Conservation (phyloP, 53 echinoderm and acorn worm species). For the Pentamera pediparva region DNA sequence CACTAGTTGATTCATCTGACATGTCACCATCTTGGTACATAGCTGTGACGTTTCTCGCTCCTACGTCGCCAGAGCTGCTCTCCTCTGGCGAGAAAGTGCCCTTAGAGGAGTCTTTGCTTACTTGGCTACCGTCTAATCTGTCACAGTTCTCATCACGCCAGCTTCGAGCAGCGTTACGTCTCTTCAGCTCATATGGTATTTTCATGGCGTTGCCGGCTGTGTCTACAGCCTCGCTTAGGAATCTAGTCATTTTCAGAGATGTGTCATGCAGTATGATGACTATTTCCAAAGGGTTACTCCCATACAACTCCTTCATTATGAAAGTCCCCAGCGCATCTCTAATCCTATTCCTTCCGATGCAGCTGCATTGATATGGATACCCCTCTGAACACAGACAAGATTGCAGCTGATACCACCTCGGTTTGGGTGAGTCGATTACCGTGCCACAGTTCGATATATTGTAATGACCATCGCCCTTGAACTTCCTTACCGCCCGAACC, state of each 20-base stretch:
- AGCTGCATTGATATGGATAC: not conserved
- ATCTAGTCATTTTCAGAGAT: not conserved
- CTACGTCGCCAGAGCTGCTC: too few species aligned
- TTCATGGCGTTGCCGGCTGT: not conserved
- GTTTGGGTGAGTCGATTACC: not conserved
- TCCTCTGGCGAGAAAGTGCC: too few species aligned
- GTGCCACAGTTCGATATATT: not conserved
- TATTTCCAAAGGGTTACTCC: not conserved
- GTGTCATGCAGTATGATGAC: slow-evolving; percentile 18
- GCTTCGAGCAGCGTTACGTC: not conserved
- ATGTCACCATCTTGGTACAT: too few species aligned
- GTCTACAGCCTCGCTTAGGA: not conserved
- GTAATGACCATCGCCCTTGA: slow-evolving; percentile 13
- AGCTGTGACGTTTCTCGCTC: too few species aligned
- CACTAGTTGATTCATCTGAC: too few species aligned
- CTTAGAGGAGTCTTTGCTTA: too few species aligned
- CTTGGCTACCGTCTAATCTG: too few species aligned
- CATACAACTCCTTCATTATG: not conserved
- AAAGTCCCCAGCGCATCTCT: not conserved
- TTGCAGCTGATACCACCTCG: not conserved
- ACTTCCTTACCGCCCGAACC: slow-evolving; percentile 9
- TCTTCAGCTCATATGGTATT: not conserved
- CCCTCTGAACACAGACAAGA: not conserved
- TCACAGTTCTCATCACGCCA: not conserved
- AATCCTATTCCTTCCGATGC: not conserved